These are phyloP conservation scores for Thinocorus orbignyianus DNA, from an alignment of 2,113 vertebrate genomes.

Conservation along the genomic window DNA sequence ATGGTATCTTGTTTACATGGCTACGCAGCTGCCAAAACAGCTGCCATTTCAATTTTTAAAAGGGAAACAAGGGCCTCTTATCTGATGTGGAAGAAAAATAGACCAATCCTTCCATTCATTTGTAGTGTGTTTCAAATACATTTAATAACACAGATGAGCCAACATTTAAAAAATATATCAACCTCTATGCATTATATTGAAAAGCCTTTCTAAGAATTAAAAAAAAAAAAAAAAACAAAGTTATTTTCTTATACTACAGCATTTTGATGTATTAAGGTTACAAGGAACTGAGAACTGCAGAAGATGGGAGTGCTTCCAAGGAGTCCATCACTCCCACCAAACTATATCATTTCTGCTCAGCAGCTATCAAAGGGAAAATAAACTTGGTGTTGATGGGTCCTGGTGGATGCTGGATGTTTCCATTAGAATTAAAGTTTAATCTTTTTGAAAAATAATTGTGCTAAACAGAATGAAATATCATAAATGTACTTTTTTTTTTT, in stretches of 20 bases:
- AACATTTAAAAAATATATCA: neutral
- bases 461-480: neutral
- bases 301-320: neutral
- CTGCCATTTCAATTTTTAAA: conserved; percentile 54
- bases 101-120: conserved; percentile 1
- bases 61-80: conserved; percentile 58
- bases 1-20: conserved; percentile 62
- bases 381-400: neutral
- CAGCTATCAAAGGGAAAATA: neutral
- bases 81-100: conserved; percentile 44
- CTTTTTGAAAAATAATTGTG: neutral
- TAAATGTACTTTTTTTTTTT: neutral
- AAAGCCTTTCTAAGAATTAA: neutral
- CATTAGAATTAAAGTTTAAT: neutral
- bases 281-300: conserved; percentile 1
- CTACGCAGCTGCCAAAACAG: conserved; percentile 65
- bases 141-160: neutral
- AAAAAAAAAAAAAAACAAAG: neutral
- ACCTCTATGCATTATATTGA: neutral
- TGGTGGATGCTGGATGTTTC: neutral
- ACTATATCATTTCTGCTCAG: neutral
- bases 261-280: neutral
- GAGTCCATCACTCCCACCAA: neutral
- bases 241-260: neutral
- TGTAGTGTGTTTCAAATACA: conserved; percentile 20